phyloP scores from a whole-genome alignment of 2,113 vertebrate genomes.

The Paraplagusia blochii region DNA sequence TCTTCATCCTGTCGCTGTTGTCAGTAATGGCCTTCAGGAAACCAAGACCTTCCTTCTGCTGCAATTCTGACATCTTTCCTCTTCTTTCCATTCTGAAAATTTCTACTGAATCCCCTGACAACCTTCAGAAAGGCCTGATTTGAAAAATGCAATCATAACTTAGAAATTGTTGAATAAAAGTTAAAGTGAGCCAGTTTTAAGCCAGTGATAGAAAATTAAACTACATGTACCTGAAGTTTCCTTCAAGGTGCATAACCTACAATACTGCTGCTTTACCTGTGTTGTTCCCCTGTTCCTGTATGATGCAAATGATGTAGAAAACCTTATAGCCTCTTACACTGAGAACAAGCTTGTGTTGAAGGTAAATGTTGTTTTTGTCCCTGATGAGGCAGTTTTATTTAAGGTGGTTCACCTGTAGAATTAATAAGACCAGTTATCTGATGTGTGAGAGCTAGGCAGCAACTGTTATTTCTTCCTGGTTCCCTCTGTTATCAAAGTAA shows the following conservation, averaged over 20 bases:
- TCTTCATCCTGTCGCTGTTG: constrained; percentile 30
- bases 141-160: too few relatives aligned
- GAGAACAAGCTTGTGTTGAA: constrained; percentile 19
- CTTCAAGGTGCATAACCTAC: neutral
- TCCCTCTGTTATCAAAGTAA: constrained; percentile 7
- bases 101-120: too few relatives aligned
- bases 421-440: constrained; percentile 19
- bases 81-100: too few relatives aligned
- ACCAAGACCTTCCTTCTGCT: neutral
- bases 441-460: neutral
- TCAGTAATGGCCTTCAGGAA: constrained; percentile 23
- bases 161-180: too few relatives aligned
- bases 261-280: constrained; percentile 12
- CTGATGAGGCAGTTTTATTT: constrained; percentile 48
- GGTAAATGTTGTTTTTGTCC: constrained; percentile 15
- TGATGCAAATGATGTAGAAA: constrained; percentile 25
- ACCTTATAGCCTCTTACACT: neutral
- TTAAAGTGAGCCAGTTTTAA: too few relatives aligned
- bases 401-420: constrained; percentile 24
- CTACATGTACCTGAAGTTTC: too few relatives aligned
- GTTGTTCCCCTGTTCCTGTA: constrained; percentile 4
- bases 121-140: too few relatives aligned
- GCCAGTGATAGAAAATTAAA: too few relatives aligned
- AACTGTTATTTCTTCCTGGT: neutral
- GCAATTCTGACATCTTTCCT: neutral